A percentile compares a stretch with the other conserved stretches of the same genome.
These are phyloP conservation scores for Cosmopolites sordidus DNA, from an alignment of 2,888 invertebrate genomes.

Conservation along the genomic window DNA sequence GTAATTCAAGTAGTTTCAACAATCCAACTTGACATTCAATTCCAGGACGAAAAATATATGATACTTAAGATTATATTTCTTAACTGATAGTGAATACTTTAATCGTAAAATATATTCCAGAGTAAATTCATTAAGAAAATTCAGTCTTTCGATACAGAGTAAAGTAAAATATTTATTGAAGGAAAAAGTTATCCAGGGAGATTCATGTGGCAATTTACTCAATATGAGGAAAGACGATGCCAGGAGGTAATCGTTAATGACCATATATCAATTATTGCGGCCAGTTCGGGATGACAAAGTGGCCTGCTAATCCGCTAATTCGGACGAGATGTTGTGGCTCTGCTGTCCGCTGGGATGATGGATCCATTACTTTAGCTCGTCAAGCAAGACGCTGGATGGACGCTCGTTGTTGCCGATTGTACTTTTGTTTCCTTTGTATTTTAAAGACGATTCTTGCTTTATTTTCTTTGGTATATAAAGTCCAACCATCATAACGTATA, in stretches of 20 bases:
- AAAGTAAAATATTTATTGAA: no score
- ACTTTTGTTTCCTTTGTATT: not conserved
- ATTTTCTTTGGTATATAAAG: no score
- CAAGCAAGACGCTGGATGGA: constrained; percentile 36
- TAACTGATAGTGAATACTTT: no score
- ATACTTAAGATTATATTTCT: no score
- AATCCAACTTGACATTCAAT: no score
- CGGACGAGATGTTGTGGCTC: constrained; percentile 38
- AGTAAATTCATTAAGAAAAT: no score
- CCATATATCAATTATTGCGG: constrained; percentile 25
- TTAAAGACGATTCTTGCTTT: not conserved
- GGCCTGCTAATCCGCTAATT: constrained; percentile 39
- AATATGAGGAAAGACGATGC: not conserved
- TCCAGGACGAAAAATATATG: no score
- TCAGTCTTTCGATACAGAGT: no score
- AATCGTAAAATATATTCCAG: no score
- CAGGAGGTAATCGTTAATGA: constrained; percentile 8
- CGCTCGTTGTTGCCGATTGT: constrained; percentile 12
- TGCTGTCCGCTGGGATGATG: constrained; percentile 50
- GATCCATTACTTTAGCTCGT: constrained; percentile 52
- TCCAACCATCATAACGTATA: no score
- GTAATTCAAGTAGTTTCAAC: no score
- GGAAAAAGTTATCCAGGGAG: no score
- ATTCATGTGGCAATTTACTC: not conserved
- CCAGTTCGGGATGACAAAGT: constrained; percentile 36